Percentiles rank a stretch among this genome's conserved stretches.
Conservation (phyloP, 2,797 vertebrate genomes). For the Phalloptychus januarius region DNA sequence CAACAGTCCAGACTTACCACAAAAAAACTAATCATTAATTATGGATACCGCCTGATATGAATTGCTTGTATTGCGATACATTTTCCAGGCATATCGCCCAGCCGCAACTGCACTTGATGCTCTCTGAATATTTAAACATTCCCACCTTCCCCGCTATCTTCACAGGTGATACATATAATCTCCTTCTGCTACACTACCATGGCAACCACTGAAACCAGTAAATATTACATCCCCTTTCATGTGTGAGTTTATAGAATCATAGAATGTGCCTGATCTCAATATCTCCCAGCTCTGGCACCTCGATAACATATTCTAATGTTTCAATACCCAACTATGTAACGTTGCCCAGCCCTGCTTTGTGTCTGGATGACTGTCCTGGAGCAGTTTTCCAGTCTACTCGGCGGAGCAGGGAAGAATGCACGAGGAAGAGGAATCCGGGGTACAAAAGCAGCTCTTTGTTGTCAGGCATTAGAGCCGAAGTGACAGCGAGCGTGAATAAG, state of each 20-base stretch:
- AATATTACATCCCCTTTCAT: background rate
- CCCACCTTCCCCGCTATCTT: background rate
- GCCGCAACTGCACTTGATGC: background rate
- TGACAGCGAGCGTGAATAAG: conserved; percentile 68
- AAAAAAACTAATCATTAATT: no score
- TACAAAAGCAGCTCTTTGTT: conserved; percentile 76
- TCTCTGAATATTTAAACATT: background rate
- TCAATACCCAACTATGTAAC: background rate
- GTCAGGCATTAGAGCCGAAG: conserved; percentile 58
- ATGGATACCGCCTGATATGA: background rate
- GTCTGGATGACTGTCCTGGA: background rate
- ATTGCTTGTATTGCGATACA: background rate
- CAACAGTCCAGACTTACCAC: no score
- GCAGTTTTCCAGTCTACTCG: conserved; percentile 8
- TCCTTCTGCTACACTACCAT: background rate
- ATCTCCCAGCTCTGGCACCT: background rate
- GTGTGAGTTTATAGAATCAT: background rate
- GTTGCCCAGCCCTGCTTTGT: background rate
- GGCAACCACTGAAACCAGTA: background rate
- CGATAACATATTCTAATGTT: background rate
- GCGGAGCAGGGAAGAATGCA: conserved; percentile 59
- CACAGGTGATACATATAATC: background rate
- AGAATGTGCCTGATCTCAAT: no score
- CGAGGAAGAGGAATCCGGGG: conserved; percentile 32
- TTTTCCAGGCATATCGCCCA: background rate